These are phyloP conservation scores for Megalops atlanticus DNA, from an alignment of 2,113 vertebrate species.

Conservation along the genomic window DNA sequence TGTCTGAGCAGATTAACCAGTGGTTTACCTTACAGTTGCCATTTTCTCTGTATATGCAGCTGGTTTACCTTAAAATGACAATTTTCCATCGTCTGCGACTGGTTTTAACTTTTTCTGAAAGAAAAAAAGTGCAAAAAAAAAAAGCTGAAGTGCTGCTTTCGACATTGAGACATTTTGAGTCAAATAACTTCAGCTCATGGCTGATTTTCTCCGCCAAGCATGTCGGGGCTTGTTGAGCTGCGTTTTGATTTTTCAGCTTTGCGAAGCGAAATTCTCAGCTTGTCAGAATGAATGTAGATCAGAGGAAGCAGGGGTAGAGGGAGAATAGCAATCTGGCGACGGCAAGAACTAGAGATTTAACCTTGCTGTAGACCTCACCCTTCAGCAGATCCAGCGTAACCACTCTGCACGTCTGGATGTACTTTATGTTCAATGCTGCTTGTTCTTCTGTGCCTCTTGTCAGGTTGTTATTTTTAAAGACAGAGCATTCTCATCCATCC, in stretches of 20 bases:
- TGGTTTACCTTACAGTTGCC: no score
- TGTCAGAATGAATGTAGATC: constrained; percentile 7
- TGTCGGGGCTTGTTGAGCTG: background rate
- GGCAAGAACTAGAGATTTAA: background rate
- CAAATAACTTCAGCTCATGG: background rate
- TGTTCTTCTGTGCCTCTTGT: background rate
- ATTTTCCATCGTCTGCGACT: background rate
- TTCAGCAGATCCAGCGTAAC: background rate
- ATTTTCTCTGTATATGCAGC: no score
- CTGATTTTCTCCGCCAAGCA: background rate
- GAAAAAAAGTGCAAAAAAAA: constrained; percentile 3
- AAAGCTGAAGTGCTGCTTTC: background rate
- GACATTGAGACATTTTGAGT: background rate
- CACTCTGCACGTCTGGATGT: background rate
- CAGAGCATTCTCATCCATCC: background rate
- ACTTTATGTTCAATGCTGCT: background rate
- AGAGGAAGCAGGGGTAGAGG: background rate
- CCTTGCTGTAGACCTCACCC: background rate
- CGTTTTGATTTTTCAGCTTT: background rate
- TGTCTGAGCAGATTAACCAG: background rate
- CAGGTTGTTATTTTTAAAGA: no score
- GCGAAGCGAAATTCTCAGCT: background rate
- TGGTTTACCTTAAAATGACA: no score
- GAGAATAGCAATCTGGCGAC: background rate
- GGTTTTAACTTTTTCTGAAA: background rate